Evolutionary conservation across 2,113 vertebrate species (phyloP).

Genomic region (Bucco capensis): DNA sequence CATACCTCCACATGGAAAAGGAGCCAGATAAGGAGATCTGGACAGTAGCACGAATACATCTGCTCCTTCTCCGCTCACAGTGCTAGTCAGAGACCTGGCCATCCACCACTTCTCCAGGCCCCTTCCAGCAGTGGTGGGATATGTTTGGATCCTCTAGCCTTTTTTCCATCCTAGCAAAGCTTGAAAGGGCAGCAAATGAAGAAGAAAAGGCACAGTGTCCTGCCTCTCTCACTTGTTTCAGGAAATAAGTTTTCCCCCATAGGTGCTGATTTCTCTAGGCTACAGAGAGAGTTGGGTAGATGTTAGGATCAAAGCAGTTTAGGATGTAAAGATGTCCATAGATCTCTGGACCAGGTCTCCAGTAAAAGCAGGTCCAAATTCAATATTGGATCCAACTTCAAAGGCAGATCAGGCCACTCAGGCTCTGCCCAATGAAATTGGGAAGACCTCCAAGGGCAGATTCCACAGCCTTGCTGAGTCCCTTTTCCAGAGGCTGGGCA

Average conservation of each 20-base stretch:
- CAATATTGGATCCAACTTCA: background rate
- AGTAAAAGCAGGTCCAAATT: background rate
- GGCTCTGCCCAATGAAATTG: rapidly evolving
- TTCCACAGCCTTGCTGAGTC: background rate
- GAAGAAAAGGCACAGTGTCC: background rate
- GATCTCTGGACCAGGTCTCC: background rate
- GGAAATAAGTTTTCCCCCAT: background rate
- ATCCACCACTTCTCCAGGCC: rapidly evolving
- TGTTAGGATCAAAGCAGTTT: background rate
- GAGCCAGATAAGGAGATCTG: background rate
- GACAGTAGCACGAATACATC: rapidly evolving
- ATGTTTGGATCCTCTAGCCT: background rate
- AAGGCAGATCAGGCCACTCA: background rate
- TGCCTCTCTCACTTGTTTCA: background rate
- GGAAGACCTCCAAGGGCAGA: background rate
- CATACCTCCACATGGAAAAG: background rate
- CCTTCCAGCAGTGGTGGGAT: background rate
- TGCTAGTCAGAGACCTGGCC: background rate
- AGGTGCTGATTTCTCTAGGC: background rate
- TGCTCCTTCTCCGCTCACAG: background rate
- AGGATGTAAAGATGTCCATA: background rate
- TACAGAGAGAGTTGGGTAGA: background rate
- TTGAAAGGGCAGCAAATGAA: background rate
- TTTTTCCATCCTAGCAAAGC: background rate
- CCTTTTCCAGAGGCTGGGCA: background rate